Evolutionary conservation across 2,797 vertebrate species (phyloP).

Genomic region (Peromyscus melanophrys): DNA sequence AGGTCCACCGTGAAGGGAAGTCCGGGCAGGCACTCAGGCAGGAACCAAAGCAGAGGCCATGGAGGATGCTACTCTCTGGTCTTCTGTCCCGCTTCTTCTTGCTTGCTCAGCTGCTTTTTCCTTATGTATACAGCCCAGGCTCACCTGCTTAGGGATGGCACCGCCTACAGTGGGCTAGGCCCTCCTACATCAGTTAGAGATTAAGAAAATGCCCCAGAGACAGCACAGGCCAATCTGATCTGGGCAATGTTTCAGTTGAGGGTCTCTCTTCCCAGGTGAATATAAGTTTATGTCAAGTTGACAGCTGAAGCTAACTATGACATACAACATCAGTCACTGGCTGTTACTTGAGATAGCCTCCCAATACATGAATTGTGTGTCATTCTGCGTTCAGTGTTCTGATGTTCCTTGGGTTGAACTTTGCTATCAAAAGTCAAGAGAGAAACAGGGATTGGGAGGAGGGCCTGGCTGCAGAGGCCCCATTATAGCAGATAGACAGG

Average conservation of each 20-base stretch:
- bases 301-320: neutral
- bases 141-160: neutral
- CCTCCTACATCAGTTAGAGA: neutral
- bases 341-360: neutral
- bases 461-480: no score
- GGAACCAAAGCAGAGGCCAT: neutral
- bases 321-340: no score
- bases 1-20: neutral
- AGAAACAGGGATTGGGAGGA: neutral
- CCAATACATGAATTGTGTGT: accelerated
- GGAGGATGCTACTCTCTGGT: neutral
- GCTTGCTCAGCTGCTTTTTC: neutral
- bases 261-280: neutral
- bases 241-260: neutral
- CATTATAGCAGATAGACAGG: accelerated
- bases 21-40: neutral
- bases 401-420: neutral
- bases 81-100: neutral
- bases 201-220: neutral
- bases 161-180: neutral
- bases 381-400: no score
- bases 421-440: no score
- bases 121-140: neutral
- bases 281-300: neutral
- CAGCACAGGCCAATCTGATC: neutral